Evolutionary conservation across 2,113 vertebrate genomes (phyloP).

Genomic region (Isichthys henryi): DNA sequence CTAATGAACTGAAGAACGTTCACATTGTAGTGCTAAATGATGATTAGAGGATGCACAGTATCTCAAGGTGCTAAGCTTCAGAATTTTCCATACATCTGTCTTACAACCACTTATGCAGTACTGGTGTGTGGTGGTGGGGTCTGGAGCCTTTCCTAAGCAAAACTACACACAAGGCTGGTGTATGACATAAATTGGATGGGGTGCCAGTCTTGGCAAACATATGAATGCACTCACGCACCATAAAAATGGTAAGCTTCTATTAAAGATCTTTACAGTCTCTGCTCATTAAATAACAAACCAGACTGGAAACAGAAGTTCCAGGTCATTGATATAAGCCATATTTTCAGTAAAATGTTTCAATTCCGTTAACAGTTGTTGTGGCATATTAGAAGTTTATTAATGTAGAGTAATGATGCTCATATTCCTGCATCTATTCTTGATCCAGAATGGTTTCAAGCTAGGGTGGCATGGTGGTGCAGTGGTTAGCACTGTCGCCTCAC

Average conservation of each 20-base stretch:
- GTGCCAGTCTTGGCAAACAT: neutral
- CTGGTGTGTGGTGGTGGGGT: neutral
- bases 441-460: neutral
- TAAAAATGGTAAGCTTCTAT: neutral
- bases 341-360: neutral
- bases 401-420: neutral
- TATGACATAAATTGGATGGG: neutral
- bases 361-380: neutral
- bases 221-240: neutral
- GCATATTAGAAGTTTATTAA: neutral
- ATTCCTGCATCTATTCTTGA: neutral
- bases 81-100: neutral
- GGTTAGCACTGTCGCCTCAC: no score
- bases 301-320: neutral
- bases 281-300: neutral
- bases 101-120: neutral
- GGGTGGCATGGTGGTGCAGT: no score
- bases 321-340: neutral
- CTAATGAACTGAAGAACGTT: neutral
- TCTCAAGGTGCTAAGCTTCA: neutral
- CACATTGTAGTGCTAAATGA: neutral
- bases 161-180: neutral
- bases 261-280: neutral
- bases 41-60: neutral
- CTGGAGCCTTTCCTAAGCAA: neutral